Evolutionary conservation across 2,113 vertebrate genomes (phyloP).

Genomic region (Archocentrus centrarchus): DNA sequence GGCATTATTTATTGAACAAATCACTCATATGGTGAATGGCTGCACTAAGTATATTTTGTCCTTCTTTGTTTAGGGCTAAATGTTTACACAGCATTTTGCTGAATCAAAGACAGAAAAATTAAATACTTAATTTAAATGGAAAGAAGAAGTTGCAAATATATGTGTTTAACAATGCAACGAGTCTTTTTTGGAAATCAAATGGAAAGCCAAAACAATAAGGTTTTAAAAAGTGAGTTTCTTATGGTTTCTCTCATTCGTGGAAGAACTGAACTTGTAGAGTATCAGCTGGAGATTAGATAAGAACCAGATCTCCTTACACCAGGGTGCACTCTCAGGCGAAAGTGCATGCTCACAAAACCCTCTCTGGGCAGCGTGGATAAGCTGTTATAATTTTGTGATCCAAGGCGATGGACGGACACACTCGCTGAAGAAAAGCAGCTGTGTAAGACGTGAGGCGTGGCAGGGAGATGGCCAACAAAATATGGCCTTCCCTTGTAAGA

Average conservation of each 20-base stretch:
- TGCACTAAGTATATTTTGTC: background rate
- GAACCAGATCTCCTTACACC: background rate
- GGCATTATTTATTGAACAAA: constrained; percentile 27
- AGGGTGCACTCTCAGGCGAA: background rate
- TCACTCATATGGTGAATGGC: background rate
- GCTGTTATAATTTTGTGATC: constrained; percentile 9
- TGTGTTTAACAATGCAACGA: background rate
- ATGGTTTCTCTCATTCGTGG: background rate
- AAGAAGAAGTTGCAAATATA: background rate
- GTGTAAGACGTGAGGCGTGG: background rate
- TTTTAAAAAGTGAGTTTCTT: background rate
- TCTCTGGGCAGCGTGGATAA: constrained; percentile 16
- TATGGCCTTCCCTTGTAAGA: constrained; percentile 12
- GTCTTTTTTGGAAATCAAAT: background rate
- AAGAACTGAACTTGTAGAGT: background rate
- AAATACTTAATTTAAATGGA: background rate
- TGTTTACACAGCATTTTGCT: background rate
- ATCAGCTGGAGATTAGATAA: constrained; percentile 30
- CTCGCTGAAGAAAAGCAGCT: background rate
- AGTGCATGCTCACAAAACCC: background rate
- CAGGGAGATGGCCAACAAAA: constrained; percentile 31
- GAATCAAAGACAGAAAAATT: background rate
- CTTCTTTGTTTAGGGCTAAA: background rate
- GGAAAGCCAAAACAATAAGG: background rate
- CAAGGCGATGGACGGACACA: constrained; percentile 11